These are phyloP conservation scores for Pelecanus crispus DNA, from an alignment of 2,113 vertebrate genomes.

Conservation along the genomic window DNA sequence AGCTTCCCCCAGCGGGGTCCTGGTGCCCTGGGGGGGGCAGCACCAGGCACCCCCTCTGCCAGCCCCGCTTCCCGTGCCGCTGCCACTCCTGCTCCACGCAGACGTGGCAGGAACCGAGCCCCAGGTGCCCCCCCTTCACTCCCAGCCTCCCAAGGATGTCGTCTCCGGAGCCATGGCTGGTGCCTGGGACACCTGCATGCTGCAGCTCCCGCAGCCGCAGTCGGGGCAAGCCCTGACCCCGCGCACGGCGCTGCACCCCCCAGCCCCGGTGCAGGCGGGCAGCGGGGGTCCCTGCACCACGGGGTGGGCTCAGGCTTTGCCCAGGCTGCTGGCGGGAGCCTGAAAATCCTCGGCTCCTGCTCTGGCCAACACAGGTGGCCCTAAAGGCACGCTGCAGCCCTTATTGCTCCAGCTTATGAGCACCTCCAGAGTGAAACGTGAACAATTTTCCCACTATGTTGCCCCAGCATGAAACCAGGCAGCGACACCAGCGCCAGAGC, in stretches of 20 bases:
- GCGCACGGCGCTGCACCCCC: not conserved
- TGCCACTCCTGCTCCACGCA: rapidly evolving
- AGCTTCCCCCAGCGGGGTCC: not conserved
- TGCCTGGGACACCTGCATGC: not conserved
- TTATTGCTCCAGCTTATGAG: not conserved
- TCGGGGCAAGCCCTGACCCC: not conserved
- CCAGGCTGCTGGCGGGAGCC: not conserved
- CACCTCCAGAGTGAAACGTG: not conserved
- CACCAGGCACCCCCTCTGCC: too few relatives aligned
- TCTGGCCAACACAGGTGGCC: not conserved
- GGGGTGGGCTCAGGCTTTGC: not conserved
- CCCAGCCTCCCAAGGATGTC: not conserved
- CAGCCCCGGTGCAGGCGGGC: not conserved
- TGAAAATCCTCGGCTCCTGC: not conserved
- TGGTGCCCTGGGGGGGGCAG: not conserved
- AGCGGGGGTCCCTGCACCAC: too few relatives aligned
- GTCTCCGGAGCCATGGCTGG: not conserved
- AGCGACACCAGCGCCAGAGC: not conserved
- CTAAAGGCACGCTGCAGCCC: not conserved
- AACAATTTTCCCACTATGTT: not conserved
- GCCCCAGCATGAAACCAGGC: not conserved
- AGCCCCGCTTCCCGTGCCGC: too few relatives aligned
- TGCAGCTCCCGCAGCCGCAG: not conserved
- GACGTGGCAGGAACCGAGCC: not conserved
- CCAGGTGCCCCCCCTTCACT: not conserved